Conservation (phyloP, 2,888 invertebrate genomes). For the Caenorhabditis auriculariae region DNA sequence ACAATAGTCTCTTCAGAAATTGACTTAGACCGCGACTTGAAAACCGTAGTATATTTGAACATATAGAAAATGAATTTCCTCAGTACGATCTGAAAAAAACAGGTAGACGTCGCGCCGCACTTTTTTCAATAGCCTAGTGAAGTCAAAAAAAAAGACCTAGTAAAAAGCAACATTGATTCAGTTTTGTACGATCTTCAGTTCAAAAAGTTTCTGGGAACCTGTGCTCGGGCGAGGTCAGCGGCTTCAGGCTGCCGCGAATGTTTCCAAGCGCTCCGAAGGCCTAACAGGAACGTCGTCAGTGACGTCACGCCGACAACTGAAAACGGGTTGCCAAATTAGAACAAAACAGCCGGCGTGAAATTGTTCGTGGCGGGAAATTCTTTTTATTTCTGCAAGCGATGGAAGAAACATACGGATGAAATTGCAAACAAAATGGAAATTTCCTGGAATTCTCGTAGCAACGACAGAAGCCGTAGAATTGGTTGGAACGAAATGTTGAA, state of each 20-base stretch:
- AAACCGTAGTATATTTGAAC: too few relatives aligned
- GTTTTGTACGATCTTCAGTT: too few relatives aligned
- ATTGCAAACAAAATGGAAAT: too few relatives aligned
- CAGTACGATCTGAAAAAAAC: background rate
- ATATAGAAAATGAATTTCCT: too few relatives aligned
- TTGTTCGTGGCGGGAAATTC: background rate
- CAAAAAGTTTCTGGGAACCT: too few relatives aligned
- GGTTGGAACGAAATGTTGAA: too few relatives aligned
- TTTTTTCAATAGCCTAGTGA: background rate
- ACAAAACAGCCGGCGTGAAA: background rate
- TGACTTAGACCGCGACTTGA: too few relatives aligned
- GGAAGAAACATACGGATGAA: too few relatives aligned
- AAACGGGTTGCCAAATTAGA: too few relatives aligned
- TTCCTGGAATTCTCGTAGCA: too few relatives aligned
- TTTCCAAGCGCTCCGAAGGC: conserved; percentile 42
- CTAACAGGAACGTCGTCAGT: conserved; percentile 29
- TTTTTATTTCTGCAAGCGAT: background rate
- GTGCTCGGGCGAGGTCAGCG: conserved; percentile 36
- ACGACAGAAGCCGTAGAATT: too few relatives aligned
- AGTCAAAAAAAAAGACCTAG: background rate
- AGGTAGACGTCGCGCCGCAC: background rate
- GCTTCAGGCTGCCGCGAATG: conserved; percentile 44
- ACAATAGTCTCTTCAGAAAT: too few relatives aligned
- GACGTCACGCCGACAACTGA: conserved; percentile 44
- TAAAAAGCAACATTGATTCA: background rate